Evolutionary conservation across 2,888 invertebrate species (phyloP).

Genomic region (Acanthosepion lycidas): DNA sequence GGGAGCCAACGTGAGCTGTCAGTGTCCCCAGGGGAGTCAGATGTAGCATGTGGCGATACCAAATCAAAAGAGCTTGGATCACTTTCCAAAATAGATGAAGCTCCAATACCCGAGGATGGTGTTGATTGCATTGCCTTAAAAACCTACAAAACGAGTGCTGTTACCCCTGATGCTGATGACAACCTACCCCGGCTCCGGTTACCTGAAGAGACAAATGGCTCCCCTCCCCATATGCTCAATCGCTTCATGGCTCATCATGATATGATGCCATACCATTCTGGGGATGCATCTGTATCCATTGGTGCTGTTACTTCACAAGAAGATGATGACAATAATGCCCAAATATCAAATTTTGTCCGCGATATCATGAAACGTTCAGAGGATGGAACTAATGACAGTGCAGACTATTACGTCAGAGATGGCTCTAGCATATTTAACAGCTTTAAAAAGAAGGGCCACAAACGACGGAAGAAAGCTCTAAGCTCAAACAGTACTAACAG

Average conservation of each 20-base stretch:
- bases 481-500: not conserved
- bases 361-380: constrained; percentile 36
- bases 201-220: not conserved
- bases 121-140: constrained; percentile 39
- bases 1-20: not conserved
- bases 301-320: not conserved
- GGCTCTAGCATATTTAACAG: not conserved
- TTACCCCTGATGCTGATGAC: not conserved
- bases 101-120: not conserved
- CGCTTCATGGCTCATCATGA: constrained; percentile 43
- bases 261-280: not conserved
- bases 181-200: not conserved
- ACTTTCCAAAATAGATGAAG: constrained; percentile 34
- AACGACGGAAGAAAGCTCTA: not conserved
- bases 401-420: constrained; percentile 8
- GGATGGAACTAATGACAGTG: not conserved
- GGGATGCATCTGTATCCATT: not conserved
- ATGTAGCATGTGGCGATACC: not conserved
- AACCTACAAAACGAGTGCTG: constrained; percentile 37
- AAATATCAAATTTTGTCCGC: not conserved
- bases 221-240: not conserved
- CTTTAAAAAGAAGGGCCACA: not conserved
- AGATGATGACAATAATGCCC: not conserved
- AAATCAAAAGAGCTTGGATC: not conserved
- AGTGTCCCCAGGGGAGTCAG: not conserved